Conservation (phyloP, 2,113 vertebrate genomes). For the Burhinus oedicnemus region DNA sequence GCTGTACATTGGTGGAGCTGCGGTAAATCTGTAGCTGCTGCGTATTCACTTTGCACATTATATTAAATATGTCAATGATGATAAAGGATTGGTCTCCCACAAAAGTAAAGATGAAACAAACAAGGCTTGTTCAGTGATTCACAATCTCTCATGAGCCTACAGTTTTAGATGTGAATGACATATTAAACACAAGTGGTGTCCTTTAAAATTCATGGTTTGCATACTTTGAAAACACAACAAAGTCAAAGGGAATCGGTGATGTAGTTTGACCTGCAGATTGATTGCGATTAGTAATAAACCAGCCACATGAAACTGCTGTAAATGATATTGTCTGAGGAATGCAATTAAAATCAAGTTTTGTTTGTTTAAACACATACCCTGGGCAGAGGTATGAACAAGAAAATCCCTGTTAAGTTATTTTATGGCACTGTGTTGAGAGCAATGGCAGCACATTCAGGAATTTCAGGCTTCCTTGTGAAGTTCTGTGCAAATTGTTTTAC, state of each 20-base stretch:
- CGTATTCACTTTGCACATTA: neutral
- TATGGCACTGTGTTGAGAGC: conserved; percentile 78
- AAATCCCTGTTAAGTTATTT: conserved; percentile 88
- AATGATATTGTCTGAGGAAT: neutral
- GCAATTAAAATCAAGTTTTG: conserved; percentile 4
- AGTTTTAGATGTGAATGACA: neutral
- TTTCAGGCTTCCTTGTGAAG: conserved; percentile 72
- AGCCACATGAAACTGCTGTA: neutral
- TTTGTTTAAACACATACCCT: conserved; percentile 65
- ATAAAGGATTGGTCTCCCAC: neutral
- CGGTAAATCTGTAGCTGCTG: neutral
- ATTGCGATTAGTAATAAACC: neutral
- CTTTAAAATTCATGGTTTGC: neutral
- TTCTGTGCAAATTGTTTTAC: conserved; percentile 67
- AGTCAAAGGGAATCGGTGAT: neutral
- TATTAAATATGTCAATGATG: neutral
- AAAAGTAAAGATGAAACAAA: neutral
- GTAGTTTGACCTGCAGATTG: neutral
- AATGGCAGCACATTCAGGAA: conserved; percentile 73
- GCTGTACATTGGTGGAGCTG: neutral
- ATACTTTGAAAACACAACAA: neutral
- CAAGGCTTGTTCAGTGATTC: neutral
- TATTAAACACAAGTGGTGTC: neutral
- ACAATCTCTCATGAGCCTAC: neutral
- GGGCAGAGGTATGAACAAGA: conserved; percentile 84